Evolutionary conservation across 2,113 vertebrate species (phyloP), one percentile per base, ranked within the genome.

Genomic region (Nycticorax nycticorax): DNA sequence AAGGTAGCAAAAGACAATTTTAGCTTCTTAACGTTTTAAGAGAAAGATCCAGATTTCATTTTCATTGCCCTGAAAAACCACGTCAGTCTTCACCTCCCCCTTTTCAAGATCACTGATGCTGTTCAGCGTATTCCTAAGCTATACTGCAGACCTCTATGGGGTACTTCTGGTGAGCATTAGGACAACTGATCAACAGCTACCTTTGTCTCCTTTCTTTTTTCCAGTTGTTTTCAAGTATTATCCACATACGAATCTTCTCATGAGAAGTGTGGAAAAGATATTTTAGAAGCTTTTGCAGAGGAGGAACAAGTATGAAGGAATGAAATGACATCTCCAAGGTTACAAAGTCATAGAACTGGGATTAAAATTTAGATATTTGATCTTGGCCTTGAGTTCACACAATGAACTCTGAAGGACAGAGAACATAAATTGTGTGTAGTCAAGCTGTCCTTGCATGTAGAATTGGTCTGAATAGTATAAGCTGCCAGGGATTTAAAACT

Each of bases 401-500:
- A 17, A 64, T 86, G n/a, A 92, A 55, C 92, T 81, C 41, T 81
- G 55, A 91, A 74, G 48, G 92, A 72, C 48, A 53, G 43, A 83
- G 64, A 94, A 64, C 6, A 72, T 48, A 78, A 85, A 81, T 75
- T 78, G 52, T 52, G 7, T 30, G 15, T 55, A 85, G 48, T 57
- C 16, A 75, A 39, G 48, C 32, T 82, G 57, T 92, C 83, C 60
- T 87, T 92, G 80, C n/a, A 66, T 0, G 2, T 59, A 18, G 43
- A 89, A 91, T 73, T 85, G 53, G 12, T 92, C 28, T 82, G 73
- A 78, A 74, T 74, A 84, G 32, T 48, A 7, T 86, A 85, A 85
- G 19, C 53, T 94, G 48, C 10, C 66, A 87, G 48, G 71, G 66
- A 82, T 89, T 94, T 92, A 69, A 87, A 95, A 95, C 30, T 92